Evolutionary conservation across 2,113 vertebrate species (phyloP).

Genomic region (Sterrhoptilus dennistouni): DNA sequence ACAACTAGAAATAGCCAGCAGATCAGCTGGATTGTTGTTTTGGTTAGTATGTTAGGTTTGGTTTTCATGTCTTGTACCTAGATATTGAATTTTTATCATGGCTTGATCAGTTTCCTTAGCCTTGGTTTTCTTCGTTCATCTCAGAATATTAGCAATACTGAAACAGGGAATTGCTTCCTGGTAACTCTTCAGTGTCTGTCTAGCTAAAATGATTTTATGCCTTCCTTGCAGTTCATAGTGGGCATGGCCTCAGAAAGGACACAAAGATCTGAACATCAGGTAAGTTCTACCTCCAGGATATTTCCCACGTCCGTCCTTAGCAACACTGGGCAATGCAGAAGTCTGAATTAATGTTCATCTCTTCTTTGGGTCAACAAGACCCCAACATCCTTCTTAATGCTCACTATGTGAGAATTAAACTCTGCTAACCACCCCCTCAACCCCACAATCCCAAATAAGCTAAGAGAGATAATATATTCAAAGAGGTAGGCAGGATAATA

Average conservation of each 20-base stretch:
- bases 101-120: not conserved
- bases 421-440: not conserved
- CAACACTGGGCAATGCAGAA: not conserved
- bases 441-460: not conserved
- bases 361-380: not conserved
- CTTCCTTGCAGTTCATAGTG: not conserved
- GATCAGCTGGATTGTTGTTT: not conserved
- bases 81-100: not conserved
- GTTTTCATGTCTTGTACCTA: not conserved
- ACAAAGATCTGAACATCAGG: not conserved
- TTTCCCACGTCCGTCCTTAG: not conserved
- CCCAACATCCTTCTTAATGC: not conserved
- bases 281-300: not conserved
- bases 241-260: not conserved
- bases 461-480: not conserved
- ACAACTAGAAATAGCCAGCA: not conserved
- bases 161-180: not conserved
- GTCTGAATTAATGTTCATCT: not conserved
- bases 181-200: not conserved
- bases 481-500: not conserved
- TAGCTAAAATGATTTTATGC: not conserved
- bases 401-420: not conserved
- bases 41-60: not conserved
- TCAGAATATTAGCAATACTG: not conserved
- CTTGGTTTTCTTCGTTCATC: not conserved